These are phyloP conservation scores for Adelges cooleyi DNA, from an alignment of 1,140 invertebrate species.

Conservation along the genomic window DNA sequence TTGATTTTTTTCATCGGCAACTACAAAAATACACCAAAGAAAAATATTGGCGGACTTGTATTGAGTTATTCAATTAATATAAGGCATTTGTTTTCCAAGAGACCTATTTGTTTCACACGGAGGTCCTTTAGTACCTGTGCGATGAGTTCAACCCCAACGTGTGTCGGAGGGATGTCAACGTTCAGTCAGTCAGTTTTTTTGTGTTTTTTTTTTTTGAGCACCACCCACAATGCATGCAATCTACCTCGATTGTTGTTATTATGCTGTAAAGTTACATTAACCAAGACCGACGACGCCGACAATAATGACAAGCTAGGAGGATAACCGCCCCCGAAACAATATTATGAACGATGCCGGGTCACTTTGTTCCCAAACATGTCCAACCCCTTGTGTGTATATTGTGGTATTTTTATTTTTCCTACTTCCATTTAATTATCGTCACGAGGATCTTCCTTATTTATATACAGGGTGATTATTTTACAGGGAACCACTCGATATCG, in stretches of 20 bases:
- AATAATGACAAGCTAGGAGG: conserved; percentile 20
- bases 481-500: neutral
- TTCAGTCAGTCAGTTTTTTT: neutral
- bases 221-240: conserved; percentile 25
- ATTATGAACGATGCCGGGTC: conserved; percentile 4
- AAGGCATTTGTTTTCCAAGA: no score
- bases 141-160: no score
- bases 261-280: conserved; percentile 7
- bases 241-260: conserved; percentile 20
- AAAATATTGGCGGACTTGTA: no score
- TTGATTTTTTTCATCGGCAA: no score
- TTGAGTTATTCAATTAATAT: no score
- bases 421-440: conserved; percentile 4
- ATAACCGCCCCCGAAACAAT: conserved; percentile 1
- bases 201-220: no score
- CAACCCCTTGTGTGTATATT: neutral
- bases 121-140: no score
- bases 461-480: neutral
- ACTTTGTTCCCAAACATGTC: neutral
- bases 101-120: no score
- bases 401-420: neutral
- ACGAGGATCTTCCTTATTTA: neutral
- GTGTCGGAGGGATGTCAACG: conserved; percentile 17
- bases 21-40: no score
- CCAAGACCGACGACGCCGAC: conserved; percentile 21